Base-by-base conservation (phyloP, 2,113 vertebrate genomes). In the Thymallus thymallus region DNA sequence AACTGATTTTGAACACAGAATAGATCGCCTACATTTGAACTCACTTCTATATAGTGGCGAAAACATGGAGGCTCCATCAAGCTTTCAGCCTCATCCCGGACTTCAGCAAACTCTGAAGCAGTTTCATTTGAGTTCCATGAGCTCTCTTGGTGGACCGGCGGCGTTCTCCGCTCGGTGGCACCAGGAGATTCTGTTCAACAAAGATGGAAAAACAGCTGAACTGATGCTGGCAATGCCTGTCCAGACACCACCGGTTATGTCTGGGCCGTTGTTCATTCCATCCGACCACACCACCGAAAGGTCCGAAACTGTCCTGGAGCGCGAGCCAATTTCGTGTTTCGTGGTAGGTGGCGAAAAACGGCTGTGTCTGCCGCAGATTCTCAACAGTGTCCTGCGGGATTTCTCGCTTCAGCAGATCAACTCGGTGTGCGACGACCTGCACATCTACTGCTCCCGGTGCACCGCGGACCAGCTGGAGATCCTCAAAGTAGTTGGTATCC, bases 321-420 rank as follows among this genome's bases (percentile, higher is more conserved):
- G 97, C 29, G 97, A 99, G 91, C 95, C 95, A 86, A 97, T 99
- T 91, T 98, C 97, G 72, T 99, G 97, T 88, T 99, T 99, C 89
- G 97, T 96, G 89, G 97, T 99, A 86, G 97, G 97, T 75, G 97
- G 97, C 60, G 97, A 99, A 92, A 99, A 98, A 93, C 94, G 97
- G 6, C 91, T 99, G 65, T 99, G 97, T 86, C 90, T 99, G 84
- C 97, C 97, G 81, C 97, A 99, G 94, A 98, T 99, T 88, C 96
- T 99, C 85, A 99, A 99, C 94, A 98, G 95, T 69, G 97, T 99
- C 82, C 94, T 99, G 88, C 93, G 97, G 76, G 96, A 99, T 89
- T 98, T 98, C 88, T 96, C 95, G 70, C 94, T 99, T 75, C 97
- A 99, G 94, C 97, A 99, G 93, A 99, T 99, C 93, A 99, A 99